These are phyloP conservation scores for Adelognathus sp. DNA, from an alignment of 2,888 invertebrate genomes.

Conservation along the genomic window DNA sequence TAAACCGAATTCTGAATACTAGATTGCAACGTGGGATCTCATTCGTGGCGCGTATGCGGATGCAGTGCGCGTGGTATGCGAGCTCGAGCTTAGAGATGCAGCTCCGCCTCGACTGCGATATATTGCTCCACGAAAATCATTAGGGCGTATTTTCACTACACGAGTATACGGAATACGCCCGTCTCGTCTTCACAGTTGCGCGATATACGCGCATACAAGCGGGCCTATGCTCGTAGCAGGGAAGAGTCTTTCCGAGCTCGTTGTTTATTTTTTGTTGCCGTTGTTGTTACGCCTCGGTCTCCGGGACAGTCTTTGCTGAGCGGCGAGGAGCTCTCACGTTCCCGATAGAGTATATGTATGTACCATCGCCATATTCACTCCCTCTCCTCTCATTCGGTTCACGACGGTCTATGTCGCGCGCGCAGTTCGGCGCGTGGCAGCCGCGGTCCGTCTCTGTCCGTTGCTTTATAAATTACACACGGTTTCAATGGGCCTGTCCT, in stretches of 20 bases:
- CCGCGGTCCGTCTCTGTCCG: constrained; percentile 54
- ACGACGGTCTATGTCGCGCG: constrained; percentile 18
- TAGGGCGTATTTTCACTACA: too few species aligned
- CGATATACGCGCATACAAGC: background rate
- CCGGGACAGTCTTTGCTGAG: constrained; percentile 17
- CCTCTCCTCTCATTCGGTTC: background rate
- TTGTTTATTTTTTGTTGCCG: constrained; percentile 23
- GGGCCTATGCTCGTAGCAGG: background rate
- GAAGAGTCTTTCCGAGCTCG: background rate
- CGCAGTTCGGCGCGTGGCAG: constrained; percentile 66
- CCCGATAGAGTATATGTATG: constrained; percentile 42
- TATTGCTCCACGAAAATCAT: too few species aligned
- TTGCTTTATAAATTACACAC: constrained; percentile 61
- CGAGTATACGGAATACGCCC: too few species aligned
- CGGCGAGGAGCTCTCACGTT: constrained; percentile 50
- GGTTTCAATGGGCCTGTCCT: constrained; percentile 67
- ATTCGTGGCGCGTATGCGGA: background rate
- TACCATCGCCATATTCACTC: constrained; percentile 44
- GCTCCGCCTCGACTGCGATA: background rate
- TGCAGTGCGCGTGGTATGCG: constrained; percentile 16
- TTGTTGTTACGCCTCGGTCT: constrained; percentile 9
- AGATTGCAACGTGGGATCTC: background rate
- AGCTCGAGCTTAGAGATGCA: background rate
- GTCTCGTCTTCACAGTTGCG: too few species aligned
- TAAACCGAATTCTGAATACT: background rate